Evolutionary conservation across 2,113 vertebrate genomes (phyloP), one percentile per base, ranked within the genome.

Genomic region (Pycnonotus jocosus): DNA sequence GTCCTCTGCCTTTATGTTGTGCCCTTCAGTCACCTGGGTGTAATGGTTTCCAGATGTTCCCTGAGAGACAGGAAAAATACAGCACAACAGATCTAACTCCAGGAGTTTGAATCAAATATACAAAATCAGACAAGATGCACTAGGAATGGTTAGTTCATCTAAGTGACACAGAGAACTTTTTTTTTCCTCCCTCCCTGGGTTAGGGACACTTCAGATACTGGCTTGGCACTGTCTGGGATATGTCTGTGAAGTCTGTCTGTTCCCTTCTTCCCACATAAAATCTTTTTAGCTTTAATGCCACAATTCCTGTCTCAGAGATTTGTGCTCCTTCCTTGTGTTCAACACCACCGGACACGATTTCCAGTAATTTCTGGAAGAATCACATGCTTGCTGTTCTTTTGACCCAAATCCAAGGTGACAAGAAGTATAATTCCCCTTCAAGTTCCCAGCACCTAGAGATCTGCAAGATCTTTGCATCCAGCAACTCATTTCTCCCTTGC

Each of bases 361-460:
- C 27, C 57, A 85, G 23, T 68, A 79, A 64, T 90, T 62, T 86
- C 62, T 85, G 45, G 35, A 90, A 58, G 18, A 90, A 31, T 47
- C 58, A 44, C 24, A 47, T 47, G n/a, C 19, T 58, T 78, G 33
- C 27, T 86, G 10, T 88, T 93, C 40, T 78, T 56, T 42, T 86
- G 68, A 86, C 62, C 27, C 64, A 83, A 80, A 92, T 91, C 58
- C 64, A 74, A 86, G 24, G 21, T 81, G 76, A 62, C 79, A 88
- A 74, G 68, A 73, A 21, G 13, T 40, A 16, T 40, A 92, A 83
- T 85, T 92, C 15, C n/a, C 27, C 21, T 3, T 3, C 27, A 10
- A 25, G 44, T 83, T 90, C 72, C 80, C 56, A 88, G 68, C 38
- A 92, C 38, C 33, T 35, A 77, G 33, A 70, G 47, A 33, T 38